A percentile compares a stretch with the other conserved stretches of the same genome.
These are phyloP conservation scores for Pseudochaenichthys georgianus DNA, from an alignment of 2,797 vertebrate genomes.

Conservation along the genomic window DNA sequence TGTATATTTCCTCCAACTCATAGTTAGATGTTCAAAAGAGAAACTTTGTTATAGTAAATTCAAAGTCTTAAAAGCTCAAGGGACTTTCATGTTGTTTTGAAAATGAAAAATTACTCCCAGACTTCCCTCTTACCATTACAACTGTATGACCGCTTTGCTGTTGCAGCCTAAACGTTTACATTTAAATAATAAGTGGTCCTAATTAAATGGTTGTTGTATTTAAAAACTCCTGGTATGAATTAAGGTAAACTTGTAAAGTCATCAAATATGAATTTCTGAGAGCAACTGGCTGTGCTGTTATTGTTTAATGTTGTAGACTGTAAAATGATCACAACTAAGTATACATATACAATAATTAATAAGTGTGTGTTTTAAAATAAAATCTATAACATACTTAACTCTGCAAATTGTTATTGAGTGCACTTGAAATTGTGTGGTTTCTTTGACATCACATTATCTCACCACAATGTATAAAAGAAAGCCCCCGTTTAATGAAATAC, in stretches of 20 bases:
- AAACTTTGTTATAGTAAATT: background rate
- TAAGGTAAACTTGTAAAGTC: background rate
- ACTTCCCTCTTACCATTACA: background rate
- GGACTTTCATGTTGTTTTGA: background rate
- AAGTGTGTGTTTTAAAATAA: background rate
- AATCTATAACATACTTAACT: conserved; percentile 3
- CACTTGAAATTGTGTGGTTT: background rate
- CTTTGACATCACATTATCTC: background rate
- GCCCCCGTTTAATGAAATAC: background rate
- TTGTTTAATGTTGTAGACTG: background rate
- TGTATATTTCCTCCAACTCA: background rate
- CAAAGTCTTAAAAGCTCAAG: background rate
- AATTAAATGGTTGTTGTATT: background rate
- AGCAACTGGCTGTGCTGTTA: conserved; percentile 24
- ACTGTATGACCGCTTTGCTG: background rate
- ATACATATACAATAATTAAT: background rate
- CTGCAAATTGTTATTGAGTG: background rate
- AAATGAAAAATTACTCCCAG: background rate
- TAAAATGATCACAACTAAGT: background rate
- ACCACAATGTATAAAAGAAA: background rate
- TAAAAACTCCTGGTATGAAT: background rate
- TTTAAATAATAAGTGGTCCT: background rate
- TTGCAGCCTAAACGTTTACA: background rate
- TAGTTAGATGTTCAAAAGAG: background rate
- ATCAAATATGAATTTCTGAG: background rate